A percentile compares a stretch with the other conserved stretches of the same genome.
Evolutionary conservation across 2,797 vertebrate species (phyloP).

Genomic region (Eremophila alpestris): DNA sequence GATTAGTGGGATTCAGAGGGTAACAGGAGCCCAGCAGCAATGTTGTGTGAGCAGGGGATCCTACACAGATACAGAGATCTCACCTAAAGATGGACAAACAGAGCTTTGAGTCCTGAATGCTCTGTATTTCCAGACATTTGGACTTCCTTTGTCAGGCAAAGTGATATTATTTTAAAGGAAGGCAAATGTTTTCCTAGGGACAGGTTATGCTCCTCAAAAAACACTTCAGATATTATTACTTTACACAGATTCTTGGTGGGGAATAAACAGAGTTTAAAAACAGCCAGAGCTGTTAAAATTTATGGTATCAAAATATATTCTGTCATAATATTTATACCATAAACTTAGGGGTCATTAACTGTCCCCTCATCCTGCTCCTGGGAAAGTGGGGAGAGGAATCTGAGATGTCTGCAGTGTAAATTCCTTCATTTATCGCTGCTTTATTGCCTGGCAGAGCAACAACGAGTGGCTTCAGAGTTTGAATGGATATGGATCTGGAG

Average conservation of each 20-base stretch:
- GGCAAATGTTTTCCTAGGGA: conserved; percentile 16
- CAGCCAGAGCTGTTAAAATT: conserved; percentile 48
- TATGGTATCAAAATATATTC: conserved; percentile 50
- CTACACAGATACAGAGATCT: neutral
- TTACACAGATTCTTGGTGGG: neutral
- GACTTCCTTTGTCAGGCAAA: neutral
- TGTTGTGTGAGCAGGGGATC: neutral
- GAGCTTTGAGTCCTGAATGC: neutral
- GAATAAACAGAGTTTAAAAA: conserved; percentile 22
- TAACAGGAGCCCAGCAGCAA: neutral
- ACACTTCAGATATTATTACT: conserved; percentile 39
- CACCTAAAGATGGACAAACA: neutral
- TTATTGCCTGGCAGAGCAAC: conserved; percentile 44
- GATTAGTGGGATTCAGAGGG: neutral
- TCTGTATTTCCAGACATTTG: neutral
- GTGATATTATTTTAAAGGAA: neutral
- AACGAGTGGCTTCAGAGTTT: conserved; percentile 17
- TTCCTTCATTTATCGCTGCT: conserved; percentile 19
- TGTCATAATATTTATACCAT: conserved; percentile 47
- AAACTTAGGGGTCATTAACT: neutral
- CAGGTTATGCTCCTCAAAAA: conserved; percentile 36
- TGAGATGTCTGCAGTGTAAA: conserved; percentile 35
- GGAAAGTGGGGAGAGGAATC: conserved; percentile 38
- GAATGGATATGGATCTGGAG: conserved; percentile 22
- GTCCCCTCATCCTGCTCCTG: conserved; percentile 23